These are phyloP conservation scores for Leptestheria dahalacensis DNA, from an alignment of 1,140 invertebrate species.

Conservation along the genomic window DNA sequence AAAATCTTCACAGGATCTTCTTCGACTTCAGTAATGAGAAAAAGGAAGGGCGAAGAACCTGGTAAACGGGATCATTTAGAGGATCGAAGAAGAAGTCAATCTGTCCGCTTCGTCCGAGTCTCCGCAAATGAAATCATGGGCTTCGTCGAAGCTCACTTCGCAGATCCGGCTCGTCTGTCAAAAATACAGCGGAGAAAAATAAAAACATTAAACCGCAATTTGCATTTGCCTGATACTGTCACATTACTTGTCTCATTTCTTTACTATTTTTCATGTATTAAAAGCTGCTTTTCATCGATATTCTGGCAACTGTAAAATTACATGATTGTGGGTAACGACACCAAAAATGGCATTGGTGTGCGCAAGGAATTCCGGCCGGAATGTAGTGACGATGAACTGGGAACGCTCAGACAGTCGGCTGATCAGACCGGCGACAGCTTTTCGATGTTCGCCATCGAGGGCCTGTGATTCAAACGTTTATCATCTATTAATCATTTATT, in stretches of 20 bases:
- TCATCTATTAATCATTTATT: not conserved
- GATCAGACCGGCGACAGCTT: not conserved
- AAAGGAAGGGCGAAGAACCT: no score
- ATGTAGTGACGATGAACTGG: conserved; percentile 6
- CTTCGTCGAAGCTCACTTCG: not conserved
- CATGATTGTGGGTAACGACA: not conserved
- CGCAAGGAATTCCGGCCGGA: not conserved
- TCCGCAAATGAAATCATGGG: not conserved
- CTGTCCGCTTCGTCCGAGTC: not conserved
- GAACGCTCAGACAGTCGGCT: not conserved
- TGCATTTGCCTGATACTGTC: not conserved
- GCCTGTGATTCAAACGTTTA: not conserved
- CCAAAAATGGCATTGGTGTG: conserved; percentile 1
- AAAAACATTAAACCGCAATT: not conserved
- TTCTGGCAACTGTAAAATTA: not conserved
- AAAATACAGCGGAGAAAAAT: not conserved
- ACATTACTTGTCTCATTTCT: no score
- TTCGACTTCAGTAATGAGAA: no score
- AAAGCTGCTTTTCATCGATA: not conserved
- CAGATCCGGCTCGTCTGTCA: not conserved
- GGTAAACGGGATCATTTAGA: no score
- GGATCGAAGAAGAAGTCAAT: not conserved
- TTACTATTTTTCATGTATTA: not conserved
- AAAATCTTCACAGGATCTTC: no score
- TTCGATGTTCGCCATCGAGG: not conserved